phyloP scores from a whole-genome alignment of 2,113 vertebrate genomes.

The Pseudorectes ferrugineus region DNA sequence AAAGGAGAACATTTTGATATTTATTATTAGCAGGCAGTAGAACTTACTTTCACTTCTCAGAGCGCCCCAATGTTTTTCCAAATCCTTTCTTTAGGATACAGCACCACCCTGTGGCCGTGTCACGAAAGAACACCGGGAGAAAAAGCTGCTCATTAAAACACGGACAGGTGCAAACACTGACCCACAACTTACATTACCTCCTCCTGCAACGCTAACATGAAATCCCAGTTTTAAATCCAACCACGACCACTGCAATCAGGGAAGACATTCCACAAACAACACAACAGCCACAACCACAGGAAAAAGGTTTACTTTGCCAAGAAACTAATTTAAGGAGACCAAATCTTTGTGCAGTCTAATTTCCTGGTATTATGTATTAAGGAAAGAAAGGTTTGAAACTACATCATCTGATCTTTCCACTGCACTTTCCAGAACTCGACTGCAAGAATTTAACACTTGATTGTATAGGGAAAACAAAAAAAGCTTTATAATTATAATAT shows the following conservation, averaged over 20 bases:
- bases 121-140: rapidly evolving
- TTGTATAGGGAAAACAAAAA: background rate
- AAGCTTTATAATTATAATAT: background rate
- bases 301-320: background rate
- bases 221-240: background rate
- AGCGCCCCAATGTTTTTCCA: rapidly evolving
- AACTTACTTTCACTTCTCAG: background rate
- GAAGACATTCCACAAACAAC: background rate
- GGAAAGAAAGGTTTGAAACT: background rate
- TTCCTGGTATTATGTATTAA: background rate
- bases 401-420: background rate
- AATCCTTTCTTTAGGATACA: background rate
- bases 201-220: rapidly evolving
- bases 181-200: background rate
- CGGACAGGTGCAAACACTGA: background rate
- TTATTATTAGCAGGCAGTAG: background rate
- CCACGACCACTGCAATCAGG: background rate
- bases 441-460: background rate
- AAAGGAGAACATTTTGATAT: background rate
- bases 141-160: rapidly evolving
- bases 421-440: background rate
- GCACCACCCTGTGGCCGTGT: background rate
- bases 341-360: background rate
- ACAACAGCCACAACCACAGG: rapidly evolving
- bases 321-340: background rate